These are phyloP conservation scores for Leptinotarsa defecta DNA, from an alignment of 1,140 invertebrate genomes.

Conservation along the genomic window DNA sequence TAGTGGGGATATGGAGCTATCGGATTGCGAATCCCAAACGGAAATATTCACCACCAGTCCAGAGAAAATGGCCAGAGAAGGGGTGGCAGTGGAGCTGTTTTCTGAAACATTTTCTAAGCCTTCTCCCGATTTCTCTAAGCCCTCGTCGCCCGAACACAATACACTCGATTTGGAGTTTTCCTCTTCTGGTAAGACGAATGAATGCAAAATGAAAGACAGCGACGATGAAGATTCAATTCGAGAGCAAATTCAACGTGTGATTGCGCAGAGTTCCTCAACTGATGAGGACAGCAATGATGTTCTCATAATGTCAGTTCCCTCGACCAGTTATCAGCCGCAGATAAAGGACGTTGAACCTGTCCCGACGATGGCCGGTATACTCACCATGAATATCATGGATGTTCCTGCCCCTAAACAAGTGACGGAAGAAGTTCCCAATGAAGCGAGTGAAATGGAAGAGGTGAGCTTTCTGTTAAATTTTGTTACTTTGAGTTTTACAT, in stretches of 20 bases:
- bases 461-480: background rate
- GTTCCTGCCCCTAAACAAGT: constrained; percentile 9
- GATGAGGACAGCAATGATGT: constrained; percentile 57
- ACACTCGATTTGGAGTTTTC: constrained; percentile 54
- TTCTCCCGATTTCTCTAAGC: constrained; percentile 38
- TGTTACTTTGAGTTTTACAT: too few species aligned
- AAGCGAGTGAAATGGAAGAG: constrained; percentile 10
- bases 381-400: constrained; percentile 12
- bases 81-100: constrained; percentile 61
- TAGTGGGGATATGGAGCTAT: constrained; percentile 60
- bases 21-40: constrained; percentile 62
- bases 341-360: constrained; percentile 33
- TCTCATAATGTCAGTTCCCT: constrained; percentile 45
- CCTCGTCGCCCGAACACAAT: constrained; percentile 46
- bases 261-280: constrained; percentile 53
- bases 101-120: constrained; percentile 57
- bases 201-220: constrained; percentile 57
- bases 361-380: constrained; percentile 14
- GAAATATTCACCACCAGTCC: constrained; percentile 59
- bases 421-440: constrained; percentile 14
- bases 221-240: constrained; percentile 62
- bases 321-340: constrained; percentile 37
- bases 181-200: constrained; percentile 43
- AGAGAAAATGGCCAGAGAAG: constrained; percentile 37
- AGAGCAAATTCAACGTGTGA: constrained; percentile 58